Percentiles rank a stretch among this genome's conserved stretches.
phyloP scores from a whole-genome alignment of 1,140 invertebrate species.

The Musca domestica region DNA sequence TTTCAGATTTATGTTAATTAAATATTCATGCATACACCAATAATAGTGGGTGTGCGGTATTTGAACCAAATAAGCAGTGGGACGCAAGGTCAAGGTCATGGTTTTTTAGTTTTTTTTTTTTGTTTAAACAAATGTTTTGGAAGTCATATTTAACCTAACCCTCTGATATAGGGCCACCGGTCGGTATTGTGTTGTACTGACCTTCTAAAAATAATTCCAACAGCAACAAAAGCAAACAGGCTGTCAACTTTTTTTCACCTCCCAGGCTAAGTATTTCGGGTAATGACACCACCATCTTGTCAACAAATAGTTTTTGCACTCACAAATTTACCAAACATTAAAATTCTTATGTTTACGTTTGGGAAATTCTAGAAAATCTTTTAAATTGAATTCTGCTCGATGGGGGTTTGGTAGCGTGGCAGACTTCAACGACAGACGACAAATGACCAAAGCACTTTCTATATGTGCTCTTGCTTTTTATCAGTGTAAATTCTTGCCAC shows the following conservation, averaged over 20 bases:
- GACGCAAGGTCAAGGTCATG: constrained; percentile 10
- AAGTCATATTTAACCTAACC: too few species aligned
- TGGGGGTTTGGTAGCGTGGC: constrained; percentile 8
- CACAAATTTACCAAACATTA: constrained; percentile 5
- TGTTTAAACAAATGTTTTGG: too few species aligned
- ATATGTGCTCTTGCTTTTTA: constrained; percentile 2
- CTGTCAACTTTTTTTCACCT: constrained; percentile 45
- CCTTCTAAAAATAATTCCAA: constrained; percentile 51
- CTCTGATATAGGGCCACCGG: too few species aligned
- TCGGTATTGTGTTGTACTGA: constrained; percentile 24
- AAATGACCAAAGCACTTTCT: constrained; percentile 12
- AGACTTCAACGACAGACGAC: not conserved
- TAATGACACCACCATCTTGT: constrained; percentile 42
- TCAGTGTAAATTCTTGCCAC: not conserved
- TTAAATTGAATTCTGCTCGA: too few species aligned
- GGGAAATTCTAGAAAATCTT: not conserved
- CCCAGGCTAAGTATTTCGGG: constrained; percentile 44
- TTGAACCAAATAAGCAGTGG: constrained; percentile 16
- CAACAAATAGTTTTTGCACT: not conserved
- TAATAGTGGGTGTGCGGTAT: constrained; percentile 1
- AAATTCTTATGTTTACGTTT: not conserved
- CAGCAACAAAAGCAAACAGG: constrained; percentile 45
- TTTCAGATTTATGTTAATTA: constrained; percentile 30
- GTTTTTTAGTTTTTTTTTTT: not conserved
- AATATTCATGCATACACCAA: not conserved